Conservation (phyloP, 1,140 invertebrate species). For the Heliconius himera region DNA sequence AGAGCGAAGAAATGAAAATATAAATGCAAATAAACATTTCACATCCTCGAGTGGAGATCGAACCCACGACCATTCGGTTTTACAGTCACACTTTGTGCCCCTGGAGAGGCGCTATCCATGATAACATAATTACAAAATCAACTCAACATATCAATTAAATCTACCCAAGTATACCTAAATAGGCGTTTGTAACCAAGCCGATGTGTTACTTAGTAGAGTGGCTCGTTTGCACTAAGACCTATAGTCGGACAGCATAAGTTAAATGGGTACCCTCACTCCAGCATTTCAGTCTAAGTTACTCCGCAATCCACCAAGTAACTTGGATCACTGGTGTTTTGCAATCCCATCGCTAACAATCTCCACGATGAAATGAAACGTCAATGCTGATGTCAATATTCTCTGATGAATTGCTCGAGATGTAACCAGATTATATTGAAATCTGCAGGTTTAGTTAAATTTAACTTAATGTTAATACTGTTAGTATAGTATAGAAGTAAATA, state of each 20-base stretch:
- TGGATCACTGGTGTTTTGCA: constrained; percentile 67
- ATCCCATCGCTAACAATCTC: constrained; percentile 67
- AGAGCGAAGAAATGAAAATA: too few relatives aligned
- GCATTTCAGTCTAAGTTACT: constrained; percentile 70
- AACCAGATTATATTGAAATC: background rate
- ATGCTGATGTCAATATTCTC: constrained; percentile 46
- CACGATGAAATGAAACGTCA: constrained; percentile 60
- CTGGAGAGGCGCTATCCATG: too few relatives aligned
- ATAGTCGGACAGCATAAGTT: constrained; percentile 78
- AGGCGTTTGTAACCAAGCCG: constrained; percentile 58
- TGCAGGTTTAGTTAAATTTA: background rate
- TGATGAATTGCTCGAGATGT: background rate
- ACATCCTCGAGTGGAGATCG: too few relatives aligned
- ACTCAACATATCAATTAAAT: background rate
- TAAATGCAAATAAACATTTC: too few relatives aligned
- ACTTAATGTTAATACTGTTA: background rate
- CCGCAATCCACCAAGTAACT: constrained; percentile 66
- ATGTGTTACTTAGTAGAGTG: constrained; percentile 73
- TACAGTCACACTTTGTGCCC: too few relatives aligned
- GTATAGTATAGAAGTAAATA: too few relatives aligned
- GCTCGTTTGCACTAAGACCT: constrained; percentile 75
- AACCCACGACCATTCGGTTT: too few relatives aligned
- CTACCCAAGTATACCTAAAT: constrained; percentile 27
- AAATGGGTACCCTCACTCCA: constrained; percentile 73
- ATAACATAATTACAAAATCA: background rate